Evolutionary conservation across 1,140 invertebrate species (phyloP), one percentile per base, ranked within the genome.

Genomic region (Gonioctena quinquepunctata): DNA sequence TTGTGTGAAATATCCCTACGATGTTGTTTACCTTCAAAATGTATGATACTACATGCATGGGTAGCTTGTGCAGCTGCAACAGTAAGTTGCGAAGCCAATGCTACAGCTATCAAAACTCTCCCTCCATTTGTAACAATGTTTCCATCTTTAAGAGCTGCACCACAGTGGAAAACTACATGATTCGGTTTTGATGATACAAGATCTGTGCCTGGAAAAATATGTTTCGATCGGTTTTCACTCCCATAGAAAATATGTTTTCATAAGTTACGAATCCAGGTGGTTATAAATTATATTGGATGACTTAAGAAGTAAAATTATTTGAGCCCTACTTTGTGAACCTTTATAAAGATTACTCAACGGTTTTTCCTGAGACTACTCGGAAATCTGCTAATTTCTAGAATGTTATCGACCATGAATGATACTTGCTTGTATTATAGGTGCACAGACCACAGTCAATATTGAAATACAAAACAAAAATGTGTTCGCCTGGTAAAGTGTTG

Each of bases 1-100:
- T 94, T 93, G 69, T 92, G 89, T 4, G 93, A 96, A 82, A 99
- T 99, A 81, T 99, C 97, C 68, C 85, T 93, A 72, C 97, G 86
- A 80, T 90, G 94, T 80, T 95, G 95, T 33, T 90, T 90, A 3
- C 94, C 95, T 13, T 92, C 90, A 85, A 98, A 98, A 22, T 86
- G 82, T 56, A 99, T 91, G 19, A 82, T 80, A n/a, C 85, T 80
- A 33, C 91, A 93, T 21, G 90, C 87, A 63, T 84, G 81, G 0
- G 90, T 91, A 2, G 94, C 93, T 75, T 88, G 87, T 0, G 90
- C 89, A 2, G 92, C 90, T 2, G 95, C 93, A 22, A 85, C 81
- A 18, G 88, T 83, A n/a, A 97, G 86, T 13, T 90, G 86, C 18
- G 85, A 76, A 4, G 89, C 90, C 18, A 91, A 75, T 2, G 90